Conservation (phyloP, 2,113 vertebrate species). For the Halichoerus grypus region DNA sequence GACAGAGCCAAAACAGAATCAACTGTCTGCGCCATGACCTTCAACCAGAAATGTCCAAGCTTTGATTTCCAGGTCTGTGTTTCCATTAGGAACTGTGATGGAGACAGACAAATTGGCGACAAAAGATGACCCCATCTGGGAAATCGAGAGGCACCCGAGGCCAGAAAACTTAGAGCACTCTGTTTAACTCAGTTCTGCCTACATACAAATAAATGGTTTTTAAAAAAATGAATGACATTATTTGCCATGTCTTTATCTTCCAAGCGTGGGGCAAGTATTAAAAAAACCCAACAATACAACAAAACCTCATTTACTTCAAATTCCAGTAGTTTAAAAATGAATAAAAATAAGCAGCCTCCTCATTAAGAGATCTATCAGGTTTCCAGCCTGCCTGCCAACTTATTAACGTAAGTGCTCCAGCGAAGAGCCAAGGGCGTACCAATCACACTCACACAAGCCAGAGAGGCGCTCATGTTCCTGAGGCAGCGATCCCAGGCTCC, state of each 20-base stretch:
- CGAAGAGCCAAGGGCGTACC: neutral
- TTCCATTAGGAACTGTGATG: neutral
- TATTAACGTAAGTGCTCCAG: neutral
- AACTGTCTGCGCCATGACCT: slow-evolving; percentile 10
- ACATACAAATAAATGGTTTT: neutral
- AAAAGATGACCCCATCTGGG: slow-evolving; percentile 44
- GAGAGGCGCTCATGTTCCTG: neutral
- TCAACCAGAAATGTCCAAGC: neutral
- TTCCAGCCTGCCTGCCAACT: neutral
- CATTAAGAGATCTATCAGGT: neutral
- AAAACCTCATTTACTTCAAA: slow-evolving; percentile 44
- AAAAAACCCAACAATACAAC: neutral
- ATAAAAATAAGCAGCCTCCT: neutral
- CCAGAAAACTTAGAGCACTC: neutral
- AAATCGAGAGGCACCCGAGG: neutral
- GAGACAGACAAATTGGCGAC: slow-evolving; percentile 53
- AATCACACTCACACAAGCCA: neutral
- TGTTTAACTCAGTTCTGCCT: slow-evolving; percentile 20
- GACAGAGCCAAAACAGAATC: neutral
- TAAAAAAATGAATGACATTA: neutral
- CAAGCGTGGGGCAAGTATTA: neutral
- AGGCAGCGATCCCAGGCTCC: neutral
- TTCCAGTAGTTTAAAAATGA: slow-evolving; percentile 3
- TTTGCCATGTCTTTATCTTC: slow-evolving; percentile 30
- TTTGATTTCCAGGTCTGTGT: neutral